phyloP scores from a whole-genome alignment of 2,888 invertebrate genomes.

The Tenthredo amoena region DNA sequence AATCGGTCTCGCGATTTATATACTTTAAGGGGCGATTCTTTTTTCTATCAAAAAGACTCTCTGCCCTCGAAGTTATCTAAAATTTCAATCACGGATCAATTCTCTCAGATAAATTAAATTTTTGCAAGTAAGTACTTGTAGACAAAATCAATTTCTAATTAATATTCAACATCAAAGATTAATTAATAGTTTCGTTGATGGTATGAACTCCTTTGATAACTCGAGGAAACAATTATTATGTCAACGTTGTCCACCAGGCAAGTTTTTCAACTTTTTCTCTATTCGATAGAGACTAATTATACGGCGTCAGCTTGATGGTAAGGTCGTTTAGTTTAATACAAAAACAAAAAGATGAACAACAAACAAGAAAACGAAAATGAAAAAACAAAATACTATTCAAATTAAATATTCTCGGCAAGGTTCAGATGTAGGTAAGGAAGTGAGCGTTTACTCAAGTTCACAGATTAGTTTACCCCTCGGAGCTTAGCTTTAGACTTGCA shows the following conservation, averaged over 20 bases:
- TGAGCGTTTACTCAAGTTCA: conserved; percentile 39
- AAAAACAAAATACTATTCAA: background rate
- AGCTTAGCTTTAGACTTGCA: conserved; percentile 44
- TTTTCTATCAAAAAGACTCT: background rate
- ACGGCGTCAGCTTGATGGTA: background rate
- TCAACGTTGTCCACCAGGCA: background rate
- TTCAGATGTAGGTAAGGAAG: conserved; percentile 41
- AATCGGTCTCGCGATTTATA: background rate
- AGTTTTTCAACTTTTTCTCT: background rate
- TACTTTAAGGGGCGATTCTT: background rate
- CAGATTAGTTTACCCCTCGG: conserved; percentile 49
- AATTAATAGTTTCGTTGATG: background rate
- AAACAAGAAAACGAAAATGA: background rate
- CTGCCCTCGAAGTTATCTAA: background rate
- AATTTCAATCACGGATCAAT: background rate
- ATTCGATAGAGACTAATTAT: conserved; percentile 33
- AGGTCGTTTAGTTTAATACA: background rate
- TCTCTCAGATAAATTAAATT: background rate
- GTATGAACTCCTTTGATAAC: background rate
- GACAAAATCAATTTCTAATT: background rate
- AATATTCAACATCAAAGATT: background rate
- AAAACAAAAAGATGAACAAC: background rate
- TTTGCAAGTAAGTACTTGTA: background rate
- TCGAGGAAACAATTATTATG: conserved; percentile 22
- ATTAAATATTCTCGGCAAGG: conserved; percentile 25